A percentile compares a stretch with the other conserved stretches of the same genome.
These are phyloP conservation scores for Rachycentron canadum DNA, from an alignment of 2,797 vertebrate species.

Conservation along the genomic window DNA sequence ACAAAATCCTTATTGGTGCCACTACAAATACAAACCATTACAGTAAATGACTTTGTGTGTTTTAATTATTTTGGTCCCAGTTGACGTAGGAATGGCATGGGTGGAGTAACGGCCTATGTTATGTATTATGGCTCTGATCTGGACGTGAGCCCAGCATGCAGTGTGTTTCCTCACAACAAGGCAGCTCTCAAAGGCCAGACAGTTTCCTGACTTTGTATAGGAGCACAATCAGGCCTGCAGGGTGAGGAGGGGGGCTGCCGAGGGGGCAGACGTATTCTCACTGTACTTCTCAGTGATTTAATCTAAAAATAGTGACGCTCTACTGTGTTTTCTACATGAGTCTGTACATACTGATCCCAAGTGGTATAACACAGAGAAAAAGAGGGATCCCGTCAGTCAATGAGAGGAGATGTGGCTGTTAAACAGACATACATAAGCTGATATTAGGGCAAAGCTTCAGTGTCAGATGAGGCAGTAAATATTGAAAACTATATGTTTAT, in stretches of 20 bases:
- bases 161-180: slow-evolving; percentile 77
- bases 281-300: slow-evolving; percentile 64
- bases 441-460: slow-evolving; percentile 5
- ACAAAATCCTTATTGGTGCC: neutral
- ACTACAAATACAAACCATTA: neutral
- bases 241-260: slow-evolving; percentile 11
- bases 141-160: slow-evolving; percentile 73
- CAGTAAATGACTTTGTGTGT: slow-evolving; percentile 12
- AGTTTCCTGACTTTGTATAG: slow-evolving; percentile 89
- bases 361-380: slow-evolving; percentile 5
- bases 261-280: slow-evolving; percentile 51
- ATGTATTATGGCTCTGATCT: slow-evolving; percentile 49
- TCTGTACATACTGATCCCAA: slow-evolving; percentile 42
- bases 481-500: neutral
- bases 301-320: slow-evolving; percentile 79
- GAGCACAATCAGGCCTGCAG: slow-evolving; percentile 81
- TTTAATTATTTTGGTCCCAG: slow-evolving; percentile 20
- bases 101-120: slow-evolving; percentile 21
- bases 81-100: slow-evolving; percentile 31
- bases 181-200: slow-evolving; percentile 76
- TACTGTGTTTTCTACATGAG: slow-evolving; percentile 58
- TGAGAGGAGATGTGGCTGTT: slow-evolving; percentile 4
- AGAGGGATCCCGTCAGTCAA: neutral
- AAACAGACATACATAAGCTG: neutral
- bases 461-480: neutral